phyloP scores from a whole-genome alignment of 2,113 vertebrate species.

The Cisticola juncidis region DNA sequence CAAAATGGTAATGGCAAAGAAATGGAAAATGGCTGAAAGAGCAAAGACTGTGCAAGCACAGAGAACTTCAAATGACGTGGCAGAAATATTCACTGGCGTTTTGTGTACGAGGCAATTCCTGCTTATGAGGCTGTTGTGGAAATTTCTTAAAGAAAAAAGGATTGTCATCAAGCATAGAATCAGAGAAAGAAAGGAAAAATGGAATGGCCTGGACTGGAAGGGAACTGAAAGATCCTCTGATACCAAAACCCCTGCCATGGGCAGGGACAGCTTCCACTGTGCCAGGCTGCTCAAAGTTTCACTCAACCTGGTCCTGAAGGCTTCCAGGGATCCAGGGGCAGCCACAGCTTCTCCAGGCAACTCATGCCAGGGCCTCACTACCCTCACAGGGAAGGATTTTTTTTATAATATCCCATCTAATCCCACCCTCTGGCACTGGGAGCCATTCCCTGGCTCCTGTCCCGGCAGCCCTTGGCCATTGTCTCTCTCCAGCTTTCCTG shows the following conservation, averaged over 20 bases:
- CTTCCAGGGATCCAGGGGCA: background rate
- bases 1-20: background rate
- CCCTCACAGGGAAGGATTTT: accelerated
- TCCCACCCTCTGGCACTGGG: accelerated
- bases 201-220: background rate
- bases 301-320: accelerated
- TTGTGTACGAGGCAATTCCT: background rate
- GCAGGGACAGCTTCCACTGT: accelerated
- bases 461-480: accelerated
- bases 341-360: background rate
- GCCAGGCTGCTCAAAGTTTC: background rate
- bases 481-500: background rate
- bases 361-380: accelerated
- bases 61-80: background rate
- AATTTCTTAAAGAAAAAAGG: background rate
- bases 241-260: background rate
- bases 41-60: background rate
- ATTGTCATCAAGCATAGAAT: background rate
- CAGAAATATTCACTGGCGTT: background rate
- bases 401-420: background rate
- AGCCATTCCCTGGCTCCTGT: background rate
- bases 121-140: background rate
- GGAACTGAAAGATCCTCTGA: background rate
- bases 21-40: background rate
- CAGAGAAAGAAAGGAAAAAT: background rate